Evolutionary conservation across 2,888 invertebrate species (phyloP), one percentile per base, ranked within the genome.

Genomic region (Mamestra brassicae): DNA sequence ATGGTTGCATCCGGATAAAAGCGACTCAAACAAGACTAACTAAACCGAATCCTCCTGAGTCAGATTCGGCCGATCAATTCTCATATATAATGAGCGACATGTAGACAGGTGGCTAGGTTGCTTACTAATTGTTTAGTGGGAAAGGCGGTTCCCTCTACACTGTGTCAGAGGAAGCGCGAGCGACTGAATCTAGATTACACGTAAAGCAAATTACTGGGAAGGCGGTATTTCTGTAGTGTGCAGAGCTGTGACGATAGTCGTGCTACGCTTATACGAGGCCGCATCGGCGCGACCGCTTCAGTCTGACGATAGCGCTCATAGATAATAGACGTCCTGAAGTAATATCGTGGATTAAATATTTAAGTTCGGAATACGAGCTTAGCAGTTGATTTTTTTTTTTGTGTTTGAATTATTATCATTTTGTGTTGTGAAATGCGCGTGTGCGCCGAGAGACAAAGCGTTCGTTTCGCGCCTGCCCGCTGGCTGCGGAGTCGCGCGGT

Each of bases 371-470:
- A 84, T 81, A 81, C 83, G 77, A 78, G 80, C 84, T 85, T 81
- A 76, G 75, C 47, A 74, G 63, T 76, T 84, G 71, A 45, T 54
- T 74, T 78, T 80, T 86, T 86, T 88, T 78, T 79, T 86, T 86
- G 81, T 82, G 72, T 85, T 83, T 76, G 61, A 79, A 73, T 73
- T 71, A 58, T 66, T 50, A 55, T 57, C 79, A 78, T 83, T 75
- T 89, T 89, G 86, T 90, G 82, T 89, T 90, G 89, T 94, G 94
- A 94, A 94, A 96, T 96, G 96, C 96, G 95, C 91, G 94, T 94
- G 93, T 94, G 93, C 90, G 89, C 93, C 85, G 96, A 96, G 87
- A 95, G 92, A 94, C 94, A 94, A 91, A 94, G 91, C 88, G 91
- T 93, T 87, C 93, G 94, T 88, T 91, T 90, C 80, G 91, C 93